Conservation (phyloP, 2,113 vertebrate genomes). For the Trachemys scripta region DNA sequence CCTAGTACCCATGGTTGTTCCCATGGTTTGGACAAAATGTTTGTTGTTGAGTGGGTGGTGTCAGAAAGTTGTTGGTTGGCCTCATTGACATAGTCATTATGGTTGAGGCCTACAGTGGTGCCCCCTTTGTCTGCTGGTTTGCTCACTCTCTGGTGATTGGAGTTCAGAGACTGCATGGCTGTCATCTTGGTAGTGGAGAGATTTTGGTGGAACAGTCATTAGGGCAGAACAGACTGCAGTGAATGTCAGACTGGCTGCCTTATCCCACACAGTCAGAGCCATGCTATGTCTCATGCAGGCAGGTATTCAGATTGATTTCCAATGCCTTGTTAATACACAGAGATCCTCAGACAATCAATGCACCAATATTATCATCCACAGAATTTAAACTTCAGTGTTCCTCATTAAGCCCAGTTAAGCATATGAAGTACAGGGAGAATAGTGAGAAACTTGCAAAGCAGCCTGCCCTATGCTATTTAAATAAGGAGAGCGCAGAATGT, state of each 20-base stretch:
- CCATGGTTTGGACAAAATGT: no score
- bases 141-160: background rate
- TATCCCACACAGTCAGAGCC: background rate
- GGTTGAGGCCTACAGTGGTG: background rate
- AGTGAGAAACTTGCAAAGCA: background rate
- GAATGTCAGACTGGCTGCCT: background rate
- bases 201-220: background rate
- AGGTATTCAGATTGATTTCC: background rate
- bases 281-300: background rate
- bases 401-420: background rate
- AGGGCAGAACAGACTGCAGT: constrained; percentile 1
- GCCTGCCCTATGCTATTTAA: background rate
- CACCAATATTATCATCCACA: accelerated
- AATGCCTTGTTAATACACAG: background rate
- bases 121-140: background rate
- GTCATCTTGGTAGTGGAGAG: background rate
- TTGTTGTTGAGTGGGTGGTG: background rate
- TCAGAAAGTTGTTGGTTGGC: background rate
- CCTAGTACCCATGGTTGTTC: no score
- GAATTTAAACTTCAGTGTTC: background rate
- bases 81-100: background rate
- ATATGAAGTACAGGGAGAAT: background rate
- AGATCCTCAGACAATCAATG: background rate
- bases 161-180: background rate
- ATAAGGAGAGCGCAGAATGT: background rate